Conservation (phyloP, 2,113 vertebrate genomes). For the Agapornis roseicollis region DNA sequence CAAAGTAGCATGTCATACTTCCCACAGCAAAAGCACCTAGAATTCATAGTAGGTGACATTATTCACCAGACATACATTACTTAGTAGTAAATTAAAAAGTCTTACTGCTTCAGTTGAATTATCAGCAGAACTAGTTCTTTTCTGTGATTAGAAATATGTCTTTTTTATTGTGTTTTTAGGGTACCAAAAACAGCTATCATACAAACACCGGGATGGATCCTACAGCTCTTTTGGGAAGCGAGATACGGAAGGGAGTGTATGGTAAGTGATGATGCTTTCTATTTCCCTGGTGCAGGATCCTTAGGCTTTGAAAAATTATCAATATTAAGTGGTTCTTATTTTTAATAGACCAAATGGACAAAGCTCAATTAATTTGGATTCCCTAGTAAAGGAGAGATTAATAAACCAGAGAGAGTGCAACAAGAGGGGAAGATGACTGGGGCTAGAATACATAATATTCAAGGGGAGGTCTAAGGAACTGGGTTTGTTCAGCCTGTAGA, state of each 20-base stretch:
- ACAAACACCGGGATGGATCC: conserved; percentile 85
- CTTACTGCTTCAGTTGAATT: neutral
- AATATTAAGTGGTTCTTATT: neutral
- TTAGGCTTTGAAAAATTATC: neutral
- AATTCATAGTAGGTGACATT: neutral
- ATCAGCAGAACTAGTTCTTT: neutral
- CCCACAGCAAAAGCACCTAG: neutral
- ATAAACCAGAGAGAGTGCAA: neutral
- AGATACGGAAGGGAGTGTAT: conserved; percentile 79
- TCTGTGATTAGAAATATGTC: neutral
- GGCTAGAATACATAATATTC: neutral
- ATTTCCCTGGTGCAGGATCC: neutral
- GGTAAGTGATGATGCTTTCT: conserved; percentile 71
- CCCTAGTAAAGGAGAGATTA: neutral
- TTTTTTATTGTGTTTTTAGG: conserved; percentile 68
- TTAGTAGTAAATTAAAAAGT: neutral
- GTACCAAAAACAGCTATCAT: conserved; percentile 85
- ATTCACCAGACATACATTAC: neutral
- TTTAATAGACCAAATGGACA: neutral
- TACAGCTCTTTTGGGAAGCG: conserved; percentile 83
- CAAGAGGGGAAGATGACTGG: neutral
- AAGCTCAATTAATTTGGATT: neutral
- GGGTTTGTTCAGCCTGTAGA: neutral
- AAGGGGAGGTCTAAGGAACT: neutral
- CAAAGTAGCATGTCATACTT: neutral